Evolutionary conservation across 2,888 invertebrate genomes (phyloP).

Genomic region (Julus scandinavius): DNA sequence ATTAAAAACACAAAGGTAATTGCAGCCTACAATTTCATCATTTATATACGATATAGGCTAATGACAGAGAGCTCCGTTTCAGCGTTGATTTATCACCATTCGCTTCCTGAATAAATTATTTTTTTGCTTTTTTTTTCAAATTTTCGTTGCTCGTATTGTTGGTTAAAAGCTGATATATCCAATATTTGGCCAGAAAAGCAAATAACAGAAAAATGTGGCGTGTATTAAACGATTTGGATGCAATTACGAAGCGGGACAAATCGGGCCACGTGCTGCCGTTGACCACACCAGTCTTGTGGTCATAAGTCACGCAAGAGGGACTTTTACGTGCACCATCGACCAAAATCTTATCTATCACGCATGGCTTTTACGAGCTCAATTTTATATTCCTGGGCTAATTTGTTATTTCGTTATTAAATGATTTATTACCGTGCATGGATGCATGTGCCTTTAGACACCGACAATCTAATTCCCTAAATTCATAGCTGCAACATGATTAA

Average conservation of each 20-base stretch:
- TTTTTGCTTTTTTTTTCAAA: background rate
- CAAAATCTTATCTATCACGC: constrained; percentile 1
- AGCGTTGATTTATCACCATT: background rate
- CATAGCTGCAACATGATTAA: too few relatives aligned
- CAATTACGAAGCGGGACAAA: background rate
- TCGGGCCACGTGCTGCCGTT: background rate
- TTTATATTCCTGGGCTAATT: background rate
- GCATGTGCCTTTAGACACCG: too few relatives aligned
- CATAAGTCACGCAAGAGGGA: background rate
- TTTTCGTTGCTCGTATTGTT: background rate
- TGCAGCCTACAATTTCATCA: background rate
- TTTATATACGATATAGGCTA: background rate
- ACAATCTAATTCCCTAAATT: too few relatives aligned
- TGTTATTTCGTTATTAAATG: background rate
- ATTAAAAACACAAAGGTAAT: background rate
- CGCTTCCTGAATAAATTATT: background rate
- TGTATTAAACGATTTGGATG: background rate
- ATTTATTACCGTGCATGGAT: background rate
- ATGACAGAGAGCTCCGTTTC: background rate
- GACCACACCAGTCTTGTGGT: constrained; percentile 1
- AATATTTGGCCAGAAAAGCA: background rate
- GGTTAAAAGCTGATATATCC: background rate
- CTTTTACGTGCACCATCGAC: background rate
- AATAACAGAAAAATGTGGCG: background rate
- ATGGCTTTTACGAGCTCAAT: background rate